phyloP scores from a whole-genome alignment of 2,797 vertebrate species.

The Diplodus sargus region DNA sequence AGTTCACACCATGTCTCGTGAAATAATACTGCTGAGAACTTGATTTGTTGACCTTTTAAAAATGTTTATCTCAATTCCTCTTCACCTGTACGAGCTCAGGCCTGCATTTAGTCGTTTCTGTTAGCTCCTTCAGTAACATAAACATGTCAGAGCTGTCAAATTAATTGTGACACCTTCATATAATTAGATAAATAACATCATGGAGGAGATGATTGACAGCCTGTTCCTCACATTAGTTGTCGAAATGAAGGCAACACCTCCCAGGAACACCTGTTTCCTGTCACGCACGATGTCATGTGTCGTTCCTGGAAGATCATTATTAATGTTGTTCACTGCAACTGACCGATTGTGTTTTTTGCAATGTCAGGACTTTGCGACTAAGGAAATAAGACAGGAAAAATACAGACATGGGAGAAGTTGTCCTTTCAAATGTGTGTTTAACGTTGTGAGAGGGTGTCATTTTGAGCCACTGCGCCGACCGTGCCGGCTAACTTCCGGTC shows the following conservation, averaged over 20 bases:
- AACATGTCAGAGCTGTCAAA: constrained; percentile 18
- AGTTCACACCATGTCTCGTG: neutral
- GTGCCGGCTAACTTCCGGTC: too few relatives aligned
- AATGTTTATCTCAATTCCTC: neutral
- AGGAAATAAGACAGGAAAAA: too few relatives aligned
- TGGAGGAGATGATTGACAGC: neutral
- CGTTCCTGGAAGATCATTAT: too few relatives aligned
- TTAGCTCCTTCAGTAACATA: neutral
- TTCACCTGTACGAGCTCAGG: neutral
- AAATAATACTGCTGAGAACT: neutral
- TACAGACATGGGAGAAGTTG: too few relatives aligned
- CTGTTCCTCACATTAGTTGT: neutral
- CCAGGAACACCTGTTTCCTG: neutral
- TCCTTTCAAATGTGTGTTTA: too few relatives aligned
- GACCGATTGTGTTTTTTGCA: too few relatives aligned
- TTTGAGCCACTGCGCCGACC: too few relatives aligned
- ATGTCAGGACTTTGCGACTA: too few relatives aligned
- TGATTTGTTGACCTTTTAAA: neutral
- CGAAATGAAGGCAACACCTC: neutral
- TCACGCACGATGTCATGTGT: too few relatives aligned
- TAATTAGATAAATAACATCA: constrained; percentile 16
- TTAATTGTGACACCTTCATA: constrained; percentile 17
- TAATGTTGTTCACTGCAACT: too few relatives aligned
- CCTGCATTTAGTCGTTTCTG: neutral
- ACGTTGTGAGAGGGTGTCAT: too few relatives aligned